Percentiles rank a stretch among this genome's conserved stretches.
Evolutionary conservation across 2,888 invertebrate genomes (phyloP).

Genomic region (Ariolimax columbianus): DNA sequence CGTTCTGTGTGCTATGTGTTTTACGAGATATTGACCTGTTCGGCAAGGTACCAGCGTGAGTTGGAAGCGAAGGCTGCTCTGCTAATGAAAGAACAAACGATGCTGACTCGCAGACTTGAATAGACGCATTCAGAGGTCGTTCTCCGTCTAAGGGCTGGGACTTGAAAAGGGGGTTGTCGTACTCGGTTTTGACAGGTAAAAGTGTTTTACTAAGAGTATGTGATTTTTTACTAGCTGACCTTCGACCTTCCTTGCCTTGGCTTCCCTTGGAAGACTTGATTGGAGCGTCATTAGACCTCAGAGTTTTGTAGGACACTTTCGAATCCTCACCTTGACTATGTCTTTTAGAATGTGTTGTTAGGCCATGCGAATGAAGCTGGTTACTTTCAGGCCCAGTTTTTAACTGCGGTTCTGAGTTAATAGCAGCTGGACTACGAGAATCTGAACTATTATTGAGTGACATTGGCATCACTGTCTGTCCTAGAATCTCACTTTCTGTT

Average conservation of each 20-base stretch:
- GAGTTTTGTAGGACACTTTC: background rate
- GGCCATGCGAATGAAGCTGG: conserved; percentile 27
- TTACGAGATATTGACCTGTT: background rate
- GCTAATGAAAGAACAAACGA: conserved; percentile 29
- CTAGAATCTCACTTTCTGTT: conserved; percentile 34
- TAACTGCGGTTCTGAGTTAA: background rate
- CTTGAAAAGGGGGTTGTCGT: conserved; percentile 49
- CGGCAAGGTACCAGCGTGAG: conserved; percentile 1
- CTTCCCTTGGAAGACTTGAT: conserved; percentile 4
- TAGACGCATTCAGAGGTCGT: background rate
- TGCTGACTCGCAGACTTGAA: conserved; percentile 26
- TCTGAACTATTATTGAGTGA: background rate
- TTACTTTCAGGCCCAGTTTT: conserved; percentile 40
- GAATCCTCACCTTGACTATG: background rate
- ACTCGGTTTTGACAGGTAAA: conserved; percentile 37
- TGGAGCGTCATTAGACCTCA: background rate
- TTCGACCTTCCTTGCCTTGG: background rate
- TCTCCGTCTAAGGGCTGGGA: conserved; percentile 11
- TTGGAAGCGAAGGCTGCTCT: background rate
- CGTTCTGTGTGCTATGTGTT: background rate
- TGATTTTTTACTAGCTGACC: background rate
- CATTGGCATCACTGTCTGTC: background rate
- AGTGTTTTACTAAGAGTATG: background rate
- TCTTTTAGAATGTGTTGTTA: background rate
- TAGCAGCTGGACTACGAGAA: background rate